phyloP scores from a whole-genome alignment of 2,888 invertebrate species.

The Caenorhabditis sp. region DNA sequence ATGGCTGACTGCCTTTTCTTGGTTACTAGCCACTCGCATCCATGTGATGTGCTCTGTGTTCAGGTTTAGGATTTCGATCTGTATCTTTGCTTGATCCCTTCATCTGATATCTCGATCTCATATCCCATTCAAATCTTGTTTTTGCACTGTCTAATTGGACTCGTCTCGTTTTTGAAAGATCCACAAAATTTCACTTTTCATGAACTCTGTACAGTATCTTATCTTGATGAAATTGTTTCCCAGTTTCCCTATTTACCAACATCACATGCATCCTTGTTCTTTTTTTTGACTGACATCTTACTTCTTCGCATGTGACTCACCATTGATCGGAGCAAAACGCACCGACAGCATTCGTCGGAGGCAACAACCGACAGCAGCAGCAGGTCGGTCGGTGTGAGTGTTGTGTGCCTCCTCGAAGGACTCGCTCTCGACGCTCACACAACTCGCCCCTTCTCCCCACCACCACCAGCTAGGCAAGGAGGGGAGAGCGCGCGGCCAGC shows the following conservation, averaged over 20 bases:
- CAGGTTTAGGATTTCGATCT: background rate
- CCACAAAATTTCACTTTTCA: background rate
- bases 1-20: slow-evolving; percentile 51
- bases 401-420: slow-evolving; percentile 55
- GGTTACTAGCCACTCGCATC: slow-evolving; percentile 26
- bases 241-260: background rate
- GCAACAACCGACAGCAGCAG: slow-evolving; percentile 46
- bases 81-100: background rate
- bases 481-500: slow-evolving; percentile 53
- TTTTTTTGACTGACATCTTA: background rate
- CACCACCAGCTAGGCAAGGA: slow-evolving; percentile 54
- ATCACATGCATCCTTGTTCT: background rate
- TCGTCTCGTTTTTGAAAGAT: background rate
- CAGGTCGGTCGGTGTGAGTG: slow-evolving; percentile 51
- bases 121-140: background rate
- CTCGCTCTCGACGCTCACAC: slow-evolving; percentile 58
- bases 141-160: background rate
- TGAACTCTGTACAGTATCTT: background rate
- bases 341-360: slow-evolving; percentile 49
- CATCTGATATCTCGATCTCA: no score
- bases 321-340: slow-evolving; percentile 45
- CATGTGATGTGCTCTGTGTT: background rate
- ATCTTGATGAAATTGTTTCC: background rate
- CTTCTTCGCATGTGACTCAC: slow-evolving; percentile 46
- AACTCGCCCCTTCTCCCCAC: slow-evolving; percentile 51